These are phyloP conservation scores for Bradysia coprophila DNA, from an alignment of 1,140 invertebrate species.

Conservation along the genomic window DNA sequence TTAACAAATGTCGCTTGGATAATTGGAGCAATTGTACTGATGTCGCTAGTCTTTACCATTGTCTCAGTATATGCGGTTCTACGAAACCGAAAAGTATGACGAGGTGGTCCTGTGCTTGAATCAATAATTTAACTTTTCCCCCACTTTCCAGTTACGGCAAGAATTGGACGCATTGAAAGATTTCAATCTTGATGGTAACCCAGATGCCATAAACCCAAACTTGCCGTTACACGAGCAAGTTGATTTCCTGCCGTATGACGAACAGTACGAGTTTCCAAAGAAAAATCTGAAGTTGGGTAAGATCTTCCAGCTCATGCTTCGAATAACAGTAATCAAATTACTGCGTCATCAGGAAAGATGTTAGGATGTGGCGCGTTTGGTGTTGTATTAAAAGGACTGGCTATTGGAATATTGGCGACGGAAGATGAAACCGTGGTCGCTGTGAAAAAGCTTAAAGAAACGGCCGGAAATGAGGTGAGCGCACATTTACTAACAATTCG, in stretches of 20 bases:
- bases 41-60: slow-evolving; percentile 29
- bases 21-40: slow-evolving; percentile 21
- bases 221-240: slow-evolving; percentile 80
- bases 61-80: slow-evolving; percentile 26
- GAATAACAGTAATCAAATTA: too few relatives aligned
- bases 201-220: slow-evolving; percentile 71
- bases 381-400: slow-evolving; percentile 76
- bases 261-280: slow-evolving; percentile 74
- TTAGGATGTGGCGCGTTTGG: slow-evolving; percentile 86
- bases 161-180: slow-evolving; percentile 45
- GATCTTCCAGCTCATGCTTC: too few relatives aligned
- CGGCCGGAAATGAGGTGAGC: slow-evolving; percentile 35
- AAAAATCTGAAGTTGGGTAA: slow-evolving; percentile 63
- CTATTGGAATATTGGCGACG: slow-evolving; percentile 51
- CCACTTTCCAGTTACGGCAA: neutral
- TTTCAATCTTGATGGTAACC: slow-evolving; percentile 55
- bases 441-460: slow-evolving; percentile 71
- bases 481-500: neutral
- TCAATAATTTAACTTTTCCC: too few relatives aligned
- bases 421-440: slow-evolving; percentile 54
- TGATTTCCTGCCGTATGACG: slow-evolving; percentile 76
- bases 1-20: slow-evolving; percentile 14
- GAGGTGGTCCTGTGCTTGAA: too few relatives aligned
- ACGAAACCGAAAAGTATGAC: slow-evolving; percentile 23
- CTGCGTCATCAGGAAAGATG: slow-evolving; percentile 51